Base-by-base conservation (phyloP, 2,797 vertebrate genomes). In the Diglossa cyanea region DNA sequence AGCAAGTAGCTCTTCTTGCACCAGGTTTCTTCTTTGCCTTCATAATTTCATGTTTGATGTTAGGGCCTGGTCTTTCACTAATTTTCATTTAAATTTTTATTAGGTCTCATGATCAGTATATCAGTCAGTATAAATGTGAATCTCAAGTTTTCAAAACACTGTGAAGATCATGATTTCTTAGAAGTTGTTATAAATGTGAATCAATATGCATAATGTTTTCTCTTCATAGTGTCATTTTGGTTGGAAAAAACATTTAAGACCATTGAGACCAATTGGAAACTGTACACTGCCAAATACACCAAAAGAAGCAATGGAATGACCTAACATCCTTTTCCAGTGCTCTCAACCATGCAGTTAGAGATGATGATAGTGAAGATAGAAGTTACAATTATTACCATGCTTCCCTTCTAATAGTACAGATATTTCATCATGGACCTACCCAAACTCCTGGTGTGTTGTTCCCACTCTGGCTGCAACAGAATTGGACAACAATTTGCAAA, bases 291-390 rank as follows among this genome's bases (percentile, higher is more conserved):
- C 28, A 65, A 45, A 45, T 40, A 30, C 33, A 65, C 30, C 33
- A 45, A 45, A 58, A 39, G 26, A 58, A 65, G 13, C 7, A 24
- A 40, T 45, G 25, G 33, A 70, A 65, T 71, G 30, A 35, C 21
- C 15, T 58, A 51, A 65, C 33, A n/a, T 31, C 25, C 45, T 71
- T 71, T 11, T 28, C 40, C 33, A 53, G 12, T 24, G 3, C 10
- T 65, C 45, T 53, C 65, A 57, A 58, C 5, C n/a, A 48, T 61
- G 16, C 26, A 68, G 35, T 23, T 37, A 28, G 11, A 68, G 26
- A 19, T 10, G 35, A 68, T 0, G 0, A 67, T 12, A n/a, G 23
- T 24, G 31, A 48, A 81, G 35, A 48, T 3, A n/a, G 12, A 30
- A 45, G 31, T 20, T 54, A 35, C 5, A 74, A 28, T 67, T 68